Conservation (phyloP, 1,140 invertebrate genomes). For the Achatina immaculata region DNA sequence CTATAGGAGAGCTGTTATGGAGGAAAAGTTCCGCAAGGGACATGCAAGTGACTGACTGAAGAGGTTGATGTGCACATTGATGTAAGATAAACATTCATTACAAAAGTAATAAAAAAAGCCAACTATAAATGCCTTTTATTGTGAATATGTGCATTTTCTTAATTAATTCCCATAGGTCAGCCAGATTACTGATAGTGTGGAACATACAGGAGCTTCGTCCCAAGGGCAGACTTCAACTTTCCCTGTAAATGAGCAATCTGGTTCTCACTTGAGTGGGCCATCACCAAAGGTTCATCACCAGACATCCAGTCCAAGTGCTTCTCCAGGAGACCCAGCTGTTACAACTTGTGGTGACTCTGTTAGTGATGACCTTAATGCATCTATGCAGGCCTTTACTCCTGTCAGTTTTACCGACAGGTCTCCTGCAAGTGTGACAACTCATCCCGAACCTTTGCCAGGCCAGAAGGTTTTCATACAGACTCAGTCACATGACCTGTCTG, state of each 20-base stretch:
- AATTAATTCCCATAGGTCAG: too few relatives aligned
- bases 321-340: not conserved
- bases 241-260: conserved; percentile 5
- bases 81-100: too few relatives aligned
- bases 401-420: conserved; percentile 32
- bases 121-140: too few relatives aligned
- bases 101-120: too few relatives aligned
- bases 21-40: too few relatives aligned
- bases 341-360: not conserved
- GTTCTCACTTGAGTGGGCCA: conserved; percentile 25
- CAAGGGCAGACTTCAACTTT: not conserved
- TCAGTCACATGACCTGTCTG: not conserved
- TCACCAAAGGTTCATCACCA: conserved; percentile 24
- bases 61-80: too few relatives aligned
- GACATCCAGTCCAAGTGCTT: not conserved
- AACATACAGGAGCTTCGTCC: not conserved
- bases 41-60: too few relatives aligned
- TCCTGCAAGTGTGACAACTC: conserved; percentile 2
- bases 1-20: too few relatives aligned
- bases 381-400: conserved; percentile 24
- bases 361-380: not conserved
- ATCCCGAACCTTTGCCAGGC: conserved; percentile 11
- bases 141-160: too few relatives aligned
- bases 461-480: not conserved
- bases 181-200: conserved; percentile 28